A percentile compares a stretch with the other conserved stretches of the same genome.
Conservation (phyloP, 23 tunicate species). For the Styela plicata region DNA sequence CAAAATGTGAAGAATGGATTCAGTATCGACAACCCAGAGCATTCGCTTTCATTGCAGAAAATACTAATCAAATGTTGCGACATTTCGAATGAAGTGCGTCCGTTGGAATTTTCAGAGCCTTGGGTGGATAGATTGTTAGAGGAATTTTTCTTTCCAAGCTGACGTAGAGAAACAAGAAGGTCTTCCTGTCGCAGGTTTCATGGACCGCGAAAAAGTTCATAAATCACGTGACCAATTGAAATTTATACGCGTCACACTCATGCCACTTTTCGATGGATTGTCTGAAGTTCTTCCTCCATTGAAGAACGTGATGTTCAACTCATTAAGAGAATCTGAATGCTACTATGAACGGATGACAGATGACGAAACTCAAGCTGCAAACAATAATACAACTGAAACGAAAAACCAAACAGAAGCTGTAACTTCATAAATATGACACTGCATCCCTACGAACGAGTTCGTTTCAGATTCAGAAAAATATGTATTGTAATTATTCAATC, state of each 20-base stretch:
- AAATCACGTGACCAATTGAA: slow-evolving; percentile 39
- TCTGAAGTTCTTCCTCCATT: slow-evolving; percentile 37
- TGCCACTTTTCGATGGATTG: slow-evolving; percentile 31
- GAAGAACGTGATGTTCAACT: slow-evolving; percentile 22
- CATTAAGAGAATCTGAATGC: slow-evolving; percentile 31
- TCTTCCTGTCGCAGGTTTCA: slow-evolving; percentile 26
- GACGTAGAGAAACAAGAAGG: slow-evolving; percentile 41
- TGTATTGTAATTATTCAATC: too few relatives aligned
- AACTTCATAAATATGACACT: too few relatives aligned
- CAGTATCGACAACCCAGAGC: slow-evolving; percentile 34
- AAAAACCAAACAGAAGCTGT: too few relatives aligned
- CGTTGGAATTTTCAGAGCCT: slow-evolving; percentile 27
- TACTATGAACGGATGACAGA: slow-evolving; percentile 35
- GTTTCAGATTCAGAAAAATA: too few relatives aligned
- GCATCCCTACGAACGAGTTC: too few relatives aligned
- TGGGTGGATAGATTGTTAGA: slow-evolving; percentile 46
- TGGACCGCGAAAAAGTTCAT: slow-evolving; percentile 30
- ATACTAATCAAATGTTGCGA: slow-evolving; percentile 54
- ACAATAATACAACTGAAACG: too few relatives aligned
- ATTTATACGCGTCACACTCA: slow-evolving; percentile 26
- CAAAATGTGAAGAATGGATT: slow-evolving; percentile 21
- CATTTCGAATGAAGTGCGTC: slow-evolving; percentile 59
- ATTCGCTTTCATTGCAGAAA: slow-evolving; percentile 44
- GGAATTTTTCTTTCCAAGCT: slow-evolving; percentile 27
- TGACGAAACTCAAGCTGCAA: neutral